Evolutionary conservation across 2,888 invertebrate species (phyloP), one percentile per base, ranked within the genome.

Genomic region (Ommatoiulus sabulosus): DNA sequence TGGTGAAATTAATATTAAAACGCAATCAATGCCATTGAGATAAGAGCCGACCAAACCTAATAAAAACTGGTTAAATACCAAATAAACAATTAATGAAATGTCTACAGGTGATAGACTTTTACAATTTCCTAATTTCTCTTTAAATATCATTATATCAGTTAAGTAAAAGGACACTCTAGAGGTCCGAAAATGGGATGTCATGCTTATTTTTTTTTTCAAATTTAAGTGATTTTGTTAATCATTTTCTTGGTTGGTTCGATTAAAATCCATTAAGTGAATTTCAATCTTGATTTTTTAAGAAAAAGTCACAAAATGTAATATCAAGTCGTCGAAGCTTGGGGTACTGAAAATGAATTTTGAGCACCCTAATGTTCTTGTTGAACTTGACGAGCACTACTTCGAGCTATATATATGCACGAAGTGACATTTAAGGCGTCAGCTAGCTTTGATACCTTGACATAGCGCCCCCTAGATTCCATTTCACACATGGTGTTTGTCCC

Each of bases 41-140:
- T 63, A 63, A 52, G 12, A 17, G 63, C 17, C 6, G 15, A 63
- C 63, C n/a, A 63, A 63, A 20, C 15, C 63, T 20, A 63, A 17
- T 63, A 63, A 63, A 63, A 63, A 63, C 63, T 63, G 63, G 63
- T 63, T 63, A n/a, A 35, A 20, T 63, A n/a, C 63, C 63, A 63
- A 63, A 63, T n/a, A 17, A 5, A 7, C 63, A 63, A 63, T 63
- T 63, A n/a, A 63, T 17, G n/a, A 63, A n/a, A 63, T n/a, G 52
- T 10, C 3, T 15, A 12, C 52, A 52, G 63, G 63, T 63, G 20
- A 63, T 63, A 5, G 63, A 20, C 63, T n/a, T 20, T 63, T 63
- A n/a, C 1, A 17, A n/a, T 57, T 57, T 57, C 57, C 57, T 3
- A 0, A 57, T 57, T 57, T 57, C 17, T 57, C 12, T 52, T 15